Percentiles rank a stretch among this genome's conserved stretches.
phyloP scores from a whole-genome alignment of 2,888 invertebrate genomes.

The Cephalotes varians region DNA sequence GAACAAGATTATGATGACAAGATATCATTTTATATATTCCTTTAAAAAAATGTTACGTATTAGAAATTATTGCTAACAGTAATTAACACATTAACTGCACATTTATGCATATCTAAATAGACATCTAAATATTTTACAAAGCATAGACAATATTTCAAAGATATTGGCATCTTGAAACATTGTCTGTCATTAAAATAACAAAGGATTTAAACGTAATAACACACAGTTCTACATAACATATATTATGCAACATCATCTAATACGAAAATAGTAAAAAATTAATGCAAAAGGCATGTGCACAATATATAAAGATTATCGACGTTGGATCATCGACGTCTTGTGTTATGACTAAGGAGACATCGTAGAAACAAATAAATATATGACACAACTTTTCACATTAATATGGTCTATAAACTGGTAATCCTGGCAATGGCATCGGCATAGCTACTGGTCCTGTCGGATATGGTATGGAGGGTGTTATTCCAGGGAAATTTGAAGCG shows the following conservation, averaged over 20 bases:
- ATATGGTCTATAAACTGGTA: slow-evolving; percentile 75
- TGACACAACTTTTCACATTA: slow-evolving; percentile 51
- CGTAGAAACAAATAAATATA: slow-evolving; percentile 18
- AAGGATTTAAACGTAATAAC: neutral
- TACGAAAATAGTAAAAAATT: slow-evolving; percentile 27
- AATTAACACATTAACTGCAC: neutral
- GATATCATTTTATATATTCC: neutral
- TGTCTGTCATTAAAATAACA: neutral
- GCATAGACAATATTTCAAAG: neutral
- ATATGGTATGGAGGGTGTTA: slow-evolving; percentile 88
- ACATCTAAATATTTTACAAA: neutral
- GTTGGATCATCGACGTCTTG: neutral
- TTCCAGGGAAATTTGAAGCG: slow-evolving; percentile 86
- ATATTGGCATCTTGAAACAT: neutral
- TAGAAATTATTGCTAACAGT: neutral
- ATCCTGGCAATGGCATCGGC: slow-evolving; percentile 89
- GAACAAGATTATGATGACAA: too few species aligned
- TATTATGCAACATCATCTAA: neutral
- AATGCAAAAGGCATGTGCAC: neutral
- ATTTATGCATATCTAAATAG: neutral
- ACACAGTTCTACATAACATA: neutral
- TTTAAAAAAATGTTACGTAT: neutral
- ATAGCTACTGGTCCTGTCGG: slow-evolving; percentile 91
- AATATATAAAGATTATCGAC: neutral
- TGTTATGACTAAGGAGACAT: neutral